Evolutionary conservation across 2,888 invertebrate species (phyloP).

Genomic region (Lymantria monacha): DNA sequence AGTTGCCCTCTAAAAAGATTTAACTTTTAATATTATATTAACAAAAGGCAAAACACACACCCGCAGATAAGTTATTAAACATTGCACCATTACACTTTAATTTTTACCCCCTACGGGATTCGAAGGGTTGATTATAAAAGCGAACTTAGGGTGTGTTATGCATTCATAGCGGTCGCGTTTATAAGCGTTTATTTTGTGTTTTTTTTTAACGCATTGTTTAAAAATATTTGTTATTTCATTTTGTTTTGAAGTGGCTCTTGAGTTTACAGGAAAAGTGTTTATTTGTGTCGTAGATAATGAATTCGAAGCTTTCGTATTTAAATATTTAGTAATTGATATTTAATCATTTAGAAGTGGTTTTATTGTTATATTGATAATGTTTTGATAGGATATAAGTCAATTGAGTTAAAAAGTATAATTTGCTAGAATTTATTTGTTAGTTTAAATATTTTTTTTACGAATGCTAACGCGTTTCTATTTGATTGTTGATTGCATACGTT

Average conservation of each 20-base stretch:
- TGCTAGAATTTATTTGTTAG: neutral
- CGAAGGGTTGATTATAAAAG: slow-evolving; percentile 66
- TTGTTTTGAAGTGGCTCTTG: slow-evolving; percentile 65
- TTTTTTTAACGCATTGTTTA: slow-evolving; percentile 30
- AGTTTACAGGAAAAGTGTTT: slow-evolving; percentile 47
- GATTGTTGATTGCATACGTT: too few relatives aligned
- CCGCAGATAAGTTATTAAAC: slow-evolving; percentile 80
- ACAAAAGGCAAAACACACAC: slow-evolving; percentile 70
- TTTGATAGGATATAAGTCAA: neutral
- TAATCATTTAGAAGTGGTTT: slow-evolving; percentile 3
- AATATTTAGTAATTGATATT: slow-evolving; percentile 28
- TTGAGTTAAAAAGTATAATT: neutral
- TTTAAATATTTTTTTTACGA: too few relatives aligned
- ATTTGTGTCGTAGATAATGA: slow-evolving; percentile 60
- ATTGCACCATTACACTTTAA: slow-evolving; percentile 80
- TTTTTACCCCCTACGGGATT: slow-evolving; percentile 72
- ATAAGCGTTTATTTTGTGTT: slow-evolving; percentile 53
- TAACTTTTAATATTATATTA: slow-evolving; percentile 73
- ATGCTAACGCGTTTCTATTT: too few relatives aligned
- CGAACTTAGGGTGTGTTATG: slow-evolving; percentile 61
- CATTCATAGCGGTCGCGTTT: slow-evolving; percentile 64
- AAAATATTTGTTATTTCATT: slow-evolving; percentile 67
- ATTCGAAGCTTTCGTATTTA: slow-evolving; percentile 31
- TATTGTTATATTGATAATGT: neutral
- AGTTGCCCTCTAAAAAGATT: slow-evolving; percentile 37